Evolutionary conservation across 1,140 invertebrate species (phyloP), one percentile per base, ranked within the genome.

Genomic region (Magallana gigas): DNA sequence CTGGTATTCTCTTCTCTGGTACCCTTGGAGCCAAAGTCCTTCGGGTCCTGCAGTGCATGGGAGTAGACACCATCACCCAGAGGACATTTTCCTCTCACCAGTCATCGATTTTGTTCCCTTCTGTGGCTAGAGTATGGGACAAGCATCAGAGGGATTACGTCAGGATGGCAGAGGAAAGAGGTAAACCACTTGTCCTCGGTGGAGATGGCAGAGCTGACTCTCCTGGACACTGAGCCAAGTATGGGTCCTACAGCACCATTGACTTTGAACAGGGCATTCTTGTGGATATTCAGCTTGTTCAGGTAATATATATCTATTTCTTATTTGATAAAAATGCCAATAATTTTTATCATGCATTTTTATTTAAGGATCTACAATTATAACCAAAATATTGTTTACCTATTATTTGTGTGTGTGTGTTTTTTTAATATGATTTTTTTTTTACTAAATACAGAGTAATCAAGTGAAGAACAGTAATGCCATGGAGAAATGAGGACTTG

Each of bases 201-300:
- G 89, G 88, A 14, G 89, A 91, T 90, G 90, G 85, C 0, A 64
- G 90, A 83, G 81, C 81, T 58, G 90, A 91, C 60, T 84, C 84
- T 29, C 86, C 87, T 56, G 90, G 89, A 5, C 89, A 91, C 57
- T 85, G 1, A 14, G 89, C 90, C 23, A 91, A 91, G 60, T 90
- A 85, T 87, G 87, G 90, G 48, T 88, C 56, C 11, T 91, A 90
- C 80, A 90, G 29, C n/a, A 62, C 85, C 23, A 58, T 91, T 60
- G 87, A 91, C 36, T 58, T 90, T 48, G 23, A 86, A 5, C 0
- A n/a, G 12, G 83, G 57, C 8, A 85, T 81, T 29, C 76, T 90
- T 29, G 76, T 88, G 8, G 85, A 86, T 80, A 48, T 88, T 12
- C 85, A 90, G 68, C 58, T 89, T 48, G 88, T 90, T n/a, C 88